phyloP scores from a whole-genome alignment of 2,888 invertebrate species.

The Suillia variegata region DNA sequence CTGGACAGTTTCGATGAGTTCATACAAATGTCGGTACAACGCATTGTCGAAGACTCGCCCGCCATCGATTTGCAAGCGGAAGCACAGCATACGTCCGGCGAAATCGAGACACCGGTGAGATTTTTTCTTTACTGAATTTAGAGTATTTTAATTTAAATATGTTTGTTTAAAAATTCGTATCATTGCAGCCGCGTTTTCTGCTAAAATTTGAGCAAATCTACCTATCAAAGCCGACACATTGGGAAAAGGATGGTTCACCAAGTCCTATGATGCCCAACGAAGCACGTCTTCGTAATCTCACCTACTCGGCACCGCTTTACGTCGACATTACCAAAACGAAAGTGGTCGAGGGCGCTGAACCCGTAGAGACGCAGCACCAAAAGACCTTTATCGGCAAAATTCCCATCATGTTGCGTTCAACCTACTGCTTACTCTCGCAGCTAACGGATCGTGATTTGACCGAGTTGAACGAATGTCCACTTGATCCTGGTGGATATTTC shows the following conservation, averaged over 20 bases:
- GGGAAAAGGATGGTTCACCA: constrained; percentile 99
- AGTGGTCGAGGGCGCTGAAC: constrained; percentile 87
- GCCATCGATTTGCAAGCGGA: constrained; percentile 97
- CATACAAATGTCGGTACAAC: constrained; percentile 98
- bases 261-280: constrained; percentile 99
- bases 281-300: constrained; percentile 93
- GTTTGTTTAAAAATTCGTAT: too few species aligned
- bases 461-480: constrained; percentile 97
- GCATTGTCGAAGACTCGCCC: constrained; percentile 99
- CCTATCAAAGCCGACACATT: constrained; percentile 98
- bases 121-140: neutral
- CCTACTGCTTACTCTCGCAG: constrained; percentile 93
- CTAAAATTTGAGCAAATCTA: constrained; percentile 99
- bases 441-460: constrained; percentile 98
- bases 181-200: constrained; percentile 84
- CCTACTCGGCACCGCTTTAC: constrained; percentile 97
- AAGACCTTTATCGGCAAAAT: constrained; percentile 87
- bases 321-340: constrained; percentile 98
- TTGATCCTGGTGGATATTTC: constrained; percentile 99
- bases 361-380: constrained; percentile 81
- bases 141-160: neutral
- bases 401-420: constrained; percentile 98
- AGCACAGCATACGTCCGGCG: constrained; percentile 93
- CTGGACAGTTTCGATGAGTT: constrained; percentile 99
- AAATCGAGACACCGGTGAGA: constrained; percentile 81